phyloP scores from a whole-genome alignment of 2,888 invertebrate genomes.

The Dryobota labecula region DNA sequence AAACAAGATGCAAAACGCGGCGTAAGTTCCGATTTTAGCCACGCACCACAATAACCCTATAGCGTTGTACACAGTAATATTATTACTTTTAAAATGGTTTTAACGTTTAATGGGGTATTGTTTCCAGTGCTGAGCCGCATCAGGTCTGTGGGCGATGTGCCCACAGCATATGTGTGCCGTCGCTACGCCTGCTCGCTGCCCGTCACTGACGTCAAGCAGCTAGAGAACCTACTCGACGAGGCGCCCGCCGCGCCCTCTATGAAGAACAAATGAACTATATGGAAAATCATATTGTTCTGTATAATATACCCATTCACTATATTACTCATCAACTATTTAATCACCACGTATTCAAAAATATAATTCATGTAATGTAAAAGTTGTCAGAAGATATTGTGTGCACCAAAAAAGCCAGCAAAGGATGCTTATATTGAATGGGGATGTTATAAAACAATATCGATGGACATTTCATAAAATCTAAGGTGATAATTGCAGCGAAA shows the following conservation, averaged over 20 bases:
- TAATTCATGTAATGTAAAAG: slow-evolving; percentile 24
- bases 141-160: slow-evolving; percentile 90
- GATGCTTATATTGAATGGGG: slow-evolving; percentile 40
- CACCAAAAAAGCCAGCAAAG: not conserved
- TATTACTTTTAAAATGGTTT: too few relatives aligned
- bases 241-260: slow-evolving; percentile 61
- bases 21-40: too few relatives aligned
- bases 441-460: slow-evolving; percentile 40
- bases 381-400: not conserved
- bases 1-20: too few relatives aligned
- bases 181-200: slow-evolving; percentile 94
- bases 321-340: slow-evolving; percentile 46
- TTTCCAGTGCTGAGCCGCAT: slow-evolving; percentile 86
- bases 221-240: slow-evolving; percentile 91
- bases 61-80: too few relatives aligned
- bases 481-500: slow-evolving; percentile 22
- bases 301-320: slow-evolving; percentile 59
- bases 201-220: slow-evolving; percentile 92
- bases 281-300: slow-evolving; percentile 41
- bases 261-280: slow-evolving; percentile 58
- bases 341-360: slow-evolving; percentile 21
- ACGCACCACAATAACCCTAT: too few relatives aligned
- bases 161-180: slow-evolving; percentile 95
- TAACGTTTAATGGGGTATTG: not conserved
- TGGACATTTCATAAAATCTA: slow-evolving; percentile 27